These are phyloP conservation scores for Synanthedon vespiformis DNA, from an alignment of 2,888 invertebrate genomes.

Conservation along the genomic window DNA sequence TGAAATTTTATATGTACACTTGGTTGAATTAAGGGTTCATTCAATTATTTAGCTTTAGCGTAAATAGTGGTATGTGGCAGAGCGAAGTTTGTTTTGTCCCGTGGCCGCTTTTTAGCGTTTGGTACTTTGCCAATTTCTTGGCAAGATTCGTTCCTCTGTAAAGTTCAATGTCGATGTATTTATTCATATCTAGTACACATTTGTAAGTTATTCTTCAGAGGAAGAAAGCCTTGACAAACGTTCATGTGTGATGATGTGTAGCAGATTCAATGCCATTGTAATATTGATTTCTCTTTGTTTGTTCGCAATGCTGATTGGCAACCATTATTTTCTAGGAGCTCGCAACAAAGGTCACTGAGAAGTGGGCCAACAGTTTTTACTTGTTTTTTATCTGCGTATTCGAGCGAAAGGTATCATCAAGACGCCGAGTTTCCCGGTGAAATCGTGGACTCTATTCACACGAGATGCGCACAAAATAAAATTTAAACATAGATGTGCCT, in stretches of 20 bases:
- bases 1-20: too few species aligned
- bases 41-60: too few species aligned
- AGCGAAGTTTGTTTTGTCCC: not conserved
- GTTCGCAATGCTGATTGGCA: not conserved
- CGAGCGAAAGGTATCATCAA: slow-evolving; percentile 63
- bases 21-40: too few species aligned
- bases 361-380: slow-evolving; percentile 55
- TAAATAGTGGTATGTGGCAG: not conserved
- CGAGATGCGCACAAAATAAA: slow-evolving; percentile 45
- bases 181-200: not conserved
- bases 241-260: not conserved
- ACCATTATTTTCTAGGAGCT: slow-evolving; percentile 24
- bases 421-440: slow-evolving; percentile 51
- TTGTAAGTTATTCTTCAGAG: not conserved
- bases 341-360: slow-evolving; percentile 62
- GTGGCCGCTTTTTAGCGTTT: slow-evolving; percentile 17
- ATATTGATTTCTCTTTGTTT: not conserved
- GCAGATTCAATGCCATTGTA: not conserved
- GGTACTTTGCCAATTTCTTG: slow-evolving; percentile 53
- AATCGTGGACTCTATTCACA: slow-evolving; percentile 55
- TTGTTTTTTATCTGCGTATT: slow-evolving; percentile 50
- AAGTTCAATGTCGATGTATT: slow-evolving; percentile 50
- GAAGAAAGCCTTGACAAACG: not conserved
- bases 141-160: slow-evolving; percentile 22
- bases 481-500: slow-evolving; percentile 12